Base-by-base conservation (phyloP, 2,113 vertebrate genomes). In the Heteronetta atricapilla region DNA sequence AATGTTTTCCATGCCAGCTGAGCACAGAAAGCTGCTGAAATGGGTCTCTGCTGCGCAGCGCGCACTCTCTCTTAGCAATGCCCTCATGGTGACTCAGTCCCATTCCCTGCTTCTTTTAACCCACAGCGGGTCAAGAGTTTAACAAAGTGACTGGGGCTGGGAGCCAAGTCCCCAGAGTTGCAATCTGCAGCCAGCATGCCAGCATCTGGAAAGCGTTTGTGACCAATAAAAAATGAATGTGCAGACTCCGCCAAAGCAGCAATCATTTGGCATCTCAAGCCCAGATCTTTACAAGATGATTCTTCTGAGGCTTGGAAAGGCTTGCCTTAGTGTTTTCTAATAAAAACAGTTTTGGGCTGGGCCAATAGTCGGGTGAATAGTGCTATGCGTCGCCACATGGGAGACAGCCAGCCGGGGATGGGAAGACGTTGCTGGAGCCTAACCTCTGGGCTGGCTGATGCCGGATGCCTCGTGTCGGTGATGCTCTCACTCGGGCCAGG, bases 81-180 rank as follows among this genome's bases (percentile, higher is more conserved):
- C 96, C 96, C 97, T 93, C 73, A 25, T 72, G 86, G 95, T 96
- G 96, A 97, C 97, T 98, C 96, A 96, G 92, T 94, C 90, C 86
- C 82, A 63, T 91, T 94, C 95, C 77, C 89, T 2, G 48, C 95
- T 96, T 96, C 97, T 96, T 96, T 96, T 95, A 97, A 96, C 95
- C 95, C 95, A 72, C 90, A 94, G 90, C 88, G 64, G 96, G 97
- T 98, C 97, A 98, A 95, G 97, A 98, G 97, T 98, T 98, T 96
- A 97, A 97, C 96, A 97, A 97, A 97, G 96, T 96, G 95, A 97
- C 91, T 96, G 78, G 80, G 96, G 97, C 96, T 89, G 64, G 58
- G 92, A 83, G 96, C 96, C 96, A 97, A 96, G 96, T 97, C 94
- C 89, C 95, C 95, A 92, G 97, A 94, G 74, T 28, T 92, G 92